Evolutionary conservation across 1,140 invertebrate genomes (phyloP).

Genomic region (Tyrophagus putrescentiae): DNA sequence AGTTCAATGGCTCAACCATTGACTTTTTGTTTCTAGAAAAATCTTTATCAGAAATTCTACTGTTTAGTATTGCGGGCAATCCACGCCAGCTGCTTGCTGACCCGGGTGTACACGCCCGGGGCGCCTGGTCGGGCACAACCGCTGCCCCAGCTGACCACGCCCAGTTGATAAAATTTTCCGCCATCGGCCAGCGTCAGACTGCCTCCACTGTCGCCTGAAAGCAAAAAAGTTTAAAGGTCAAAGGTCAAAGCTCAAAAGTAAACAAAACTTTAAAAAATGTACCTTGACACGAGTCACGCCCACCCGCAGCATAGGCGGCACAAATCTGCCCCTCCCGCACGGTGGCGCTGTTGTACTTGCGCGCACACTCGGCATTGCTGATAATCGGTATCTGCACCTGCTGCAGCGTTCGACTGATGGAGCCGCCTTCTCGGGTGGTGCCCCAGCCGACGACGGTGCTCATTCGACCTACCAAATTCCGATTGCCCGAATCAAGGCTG

Average conservation of each 20-base stretch:
- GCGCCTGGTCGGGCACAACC: constrained; percentile 49
- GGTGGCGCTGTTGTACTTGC: constrained; percentile 22
- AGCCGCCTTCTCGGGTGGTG: constrained; percentile 19
- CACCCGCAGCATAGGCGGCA: constrained; percentile 31
- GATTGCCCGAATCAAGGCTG: constrained; percentile 33
- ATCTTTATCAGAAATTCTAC: no score
- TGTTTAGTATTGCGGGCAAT: constrained; percentile 32
- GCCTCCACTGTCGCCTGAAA: no score
- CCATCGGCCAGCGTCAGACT: neutral
- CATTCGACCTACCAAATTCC: constrained; percentile 30
- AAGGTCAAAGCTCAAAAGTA: neutral
- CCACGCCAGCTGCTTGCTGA: constrained; percentile 45
- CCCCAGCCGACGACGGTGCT: constrained; percentile 18
- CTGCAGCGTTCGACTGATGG: constrained; percentile 21
- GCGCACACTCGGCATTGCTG: constrained; percentile 27
- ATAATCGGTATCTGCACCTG: constrained; percentile 30
- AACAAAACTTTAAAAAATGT: neutral
- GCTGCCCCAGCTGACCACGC: constrained; percentile 55
- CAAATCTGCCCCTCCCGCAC: constrained; percentile 32
- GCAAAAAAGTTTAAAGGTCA: neutral
- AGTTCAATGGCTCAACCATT: no score
- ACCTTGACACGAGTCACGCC: constrained; percentile 35
- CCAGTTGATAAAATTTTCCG: constrained; percentile 42
- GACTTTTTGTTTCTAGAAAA: no score
- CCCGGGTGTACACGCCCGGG: constrained; percentile 53